Evolutionary conservation across 2,797 vertebrate genomes (phyloP).

Genomic region (Oceanodroma leucorhoa): DNA sequence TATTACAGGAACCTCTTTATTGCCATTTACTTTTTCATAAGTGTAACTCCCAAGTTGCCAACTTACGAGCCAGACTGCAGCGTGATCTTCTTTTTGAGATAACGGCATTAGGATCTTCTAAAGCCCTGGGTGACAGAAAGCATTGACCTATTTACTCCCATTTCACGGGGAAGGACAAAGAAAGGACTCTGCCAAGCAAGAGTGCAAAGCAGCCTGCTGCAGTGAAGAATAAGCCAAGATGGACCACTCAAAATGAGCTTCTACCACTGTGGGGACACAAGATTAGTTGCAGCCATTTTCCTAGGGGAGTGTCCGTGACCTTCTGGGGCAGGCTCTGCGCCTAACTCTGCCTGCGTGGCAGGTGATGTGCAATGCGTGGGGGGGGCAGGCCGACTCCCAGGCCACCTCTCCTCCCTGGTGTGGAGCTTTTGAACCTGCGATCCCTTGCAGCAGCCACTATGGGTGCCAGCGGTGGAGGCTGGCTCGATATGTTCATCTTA

Average conservation of each 20-base stretch:
- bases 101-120: neutral
- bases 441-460: neutral
- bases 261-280: neutral
- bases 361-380: fast-evolving
- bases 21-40: conserved; percentile 1
- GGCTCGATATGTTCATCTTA: neutral
- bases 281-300: neutral
- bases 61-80: neutral
- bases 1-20: neutral
- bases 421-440: fast-evolving
- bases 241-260: neutral
- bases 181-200: neutral
- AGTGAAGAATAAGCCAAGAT: neutral
- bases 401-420: fast-evolving
- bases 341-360: neutral
- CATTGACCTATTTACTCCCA: neutral
- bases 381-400: neutral
- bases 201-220: neutral
- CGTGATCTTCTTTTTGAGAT: conserved; percentile 8
- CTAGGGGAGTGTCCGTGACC: neutral
- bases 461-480: neutral
- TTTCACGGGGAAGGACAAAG: neutral
- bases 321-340: neutral
- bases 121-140: neutral
- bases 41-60: neutral